phyloP scores from a whole-genome alignment of 2,113 vertebrate genomes.

The Procavia capensis region DNA sequence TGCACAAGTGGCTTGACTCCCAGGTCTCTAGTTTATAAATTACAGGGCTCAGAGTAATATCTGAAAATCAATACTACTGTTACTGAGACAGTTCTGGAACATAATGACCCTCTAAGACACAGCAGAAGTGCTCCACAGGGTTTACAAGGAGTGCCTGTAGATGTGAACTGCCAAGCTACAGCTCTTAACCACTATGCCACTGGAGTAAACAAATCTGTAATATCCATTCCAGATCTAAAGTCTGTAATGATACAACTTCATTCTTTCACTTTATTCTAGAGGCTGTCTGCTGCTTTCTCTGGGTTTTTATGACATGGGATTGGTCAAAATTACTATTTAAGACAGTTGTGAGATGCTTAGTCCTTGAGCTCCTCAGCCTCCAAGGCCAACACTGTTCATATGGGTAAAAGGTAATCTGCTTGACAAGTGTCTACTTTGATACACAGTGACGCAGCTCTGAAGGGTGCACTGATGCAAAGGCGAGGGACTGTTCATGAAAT shows the following conservation, averaged over 20 bases:
- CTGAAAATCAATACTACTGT: no score
- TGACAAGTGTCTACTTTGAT: not conserved
- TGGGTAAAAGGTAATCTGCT: not conserved
- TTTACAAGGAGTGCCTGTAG: no score
- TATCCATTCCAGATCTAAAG: not conserved
- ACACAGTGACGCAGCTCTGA: not conserved
- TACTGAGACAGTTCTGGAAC: no score
- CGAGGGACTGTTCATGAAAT: not conserved
- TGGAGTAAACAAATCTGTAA: no score
- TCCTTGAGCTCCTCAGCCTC: not conserved
- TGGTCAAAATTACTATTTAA: not conserved
- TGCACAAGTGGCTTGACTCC: not conserved
- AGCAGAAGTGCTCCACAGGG: no score
- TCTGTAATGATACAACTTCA: not conserved
- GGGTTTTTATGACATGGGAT: slow-evolving; percentile 12
- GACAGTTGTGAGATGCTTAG: not conserved
- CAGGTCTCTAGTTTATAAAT: not conserved
- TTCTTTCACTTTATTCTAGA: not conserved
- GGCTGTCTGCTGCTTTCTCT: not conserved
- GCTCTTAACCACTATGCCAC: no score
- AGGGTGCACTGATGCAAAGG: not conserved
- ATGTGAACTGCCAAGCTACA: no score
- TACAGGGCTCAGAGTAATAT: not conserved
- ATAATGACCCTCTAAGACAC: no score
- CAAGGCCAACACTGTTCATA: not conserved